These are phyloP conservation scores for Alaudala cheleensis DNA, from an alignment of 2,113 vertebrate species.

Conservation along the genomic window DNA sequence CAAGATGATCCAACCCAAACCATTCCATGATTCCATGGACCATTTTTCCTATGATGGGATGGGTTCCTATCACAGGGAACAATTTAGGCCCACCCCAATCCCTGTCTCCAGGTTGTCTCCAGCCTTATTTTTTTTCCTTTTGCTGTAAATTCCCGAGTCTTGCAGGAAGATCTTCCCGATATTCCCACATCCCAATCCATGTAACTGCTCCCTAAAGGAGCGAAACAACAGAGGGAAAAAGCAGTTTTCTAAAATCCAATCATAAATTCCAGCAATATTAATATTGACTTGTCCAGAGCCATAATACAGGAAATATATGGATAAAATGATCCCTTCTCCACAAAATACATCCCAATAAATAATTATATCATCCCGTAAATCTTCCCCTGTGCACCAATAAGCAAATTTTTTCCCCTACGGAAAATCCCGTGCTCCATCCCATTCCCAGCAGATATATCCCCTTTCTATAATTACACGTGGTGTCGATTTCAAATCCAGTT, in stretches of 20 bases:
- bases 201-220: background rate
- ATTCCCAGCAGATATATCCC: constrained; percentile 53
- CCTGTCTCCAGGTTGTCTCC: background rate
- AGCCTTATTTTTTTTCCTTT: background rate
- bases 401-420: background rate
- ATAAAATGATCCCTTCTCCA: background rate
- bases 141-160: background rate
- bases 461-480: constrained; percentile 51
- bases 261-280: constrained; percentile 28
- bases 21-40: background rate
- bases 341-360: constrained; percentile 30
- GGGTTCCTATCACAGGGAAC: background rate
- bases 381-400: constrained; percentile 18
- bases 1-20: background rate
- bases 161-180: background rate
- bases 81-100: background rate
- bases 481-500: constrained; percentile 66
- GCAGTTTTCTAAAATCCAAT: background rate
- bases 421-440: constrained; percentile 12
- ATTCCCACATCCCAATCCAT: background rate
- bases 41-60: background rate
- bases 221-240: background rate
- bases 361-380: constrained; percentile 26
- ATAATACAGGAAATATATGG: background rate
- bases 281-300: background rate